These are phyloP conservation scores for Asbolus verrucosus DNA, from an alignment of 1,140 invertebrate species.

Conservation along the genomic window DNA sequence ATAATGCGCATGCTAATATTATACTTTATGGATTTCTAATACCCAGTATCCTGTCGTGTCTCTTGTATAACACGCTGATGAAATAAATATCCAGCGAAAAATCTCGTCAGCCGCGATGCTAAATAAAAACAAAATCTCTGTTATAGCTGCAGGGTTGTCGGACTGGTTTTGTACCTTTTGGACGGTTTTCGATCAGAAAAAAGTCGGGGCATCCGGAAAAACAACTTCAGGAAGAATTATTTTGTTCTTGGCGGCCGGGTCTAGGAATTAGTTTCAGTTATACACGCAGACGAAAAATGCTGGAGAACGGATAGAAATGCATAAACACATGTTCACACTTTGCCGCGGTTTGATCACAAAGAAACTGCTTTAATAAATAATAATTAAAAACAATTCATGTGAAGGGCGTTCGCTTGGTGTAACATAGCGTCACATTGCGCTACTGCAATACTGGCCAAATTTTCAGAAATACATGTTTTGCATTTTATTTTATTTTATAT, in stretches of 20 bases:
- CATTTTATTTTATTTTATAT: too few relatives aligned
- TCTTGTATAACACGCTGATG: conserved; percentile 3
- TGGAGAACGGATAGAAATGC: neutral
- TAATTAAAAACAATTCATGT: too few relatives aligned
- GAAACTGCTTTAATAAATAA: too few relatives aligned
- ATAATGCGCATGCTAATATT: conserved; percentile 23
- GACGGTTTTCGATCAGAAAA: conserved; percentile 13
- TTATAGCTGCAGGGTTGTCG: conserved; percentile 16
- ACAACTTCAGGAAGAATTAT: conserved; percentile 13
- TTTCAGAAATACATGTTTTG: too few relatives aligned
- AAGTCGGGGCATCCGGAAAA: conserved; percentile 21
- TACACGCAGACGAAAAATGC: neutral
- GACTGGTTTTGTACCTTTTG: conserved; percentile 22
- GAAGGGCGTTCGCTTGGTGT: too few relatives aligned
- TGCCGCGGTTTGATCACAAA: neutral
- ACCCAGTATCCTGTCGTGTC: conserved; percentile 11
- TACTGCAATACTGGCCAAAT: too few relatives aligned
- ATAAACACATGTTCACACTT: neutral
- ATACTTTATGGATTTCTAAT: conserved; percentile 27
- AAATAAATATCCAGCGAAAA: conserved; percentile 13
- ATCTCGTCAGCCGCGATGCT: neutral
- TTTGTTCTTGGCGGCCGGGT: neutral
- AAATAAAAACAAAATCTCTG: conserved; percentile 14
- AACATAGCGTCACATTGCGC: too few relatives aligned
- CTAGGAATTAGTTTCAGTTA: neutral